Base-by-base conservation (phyloP, 2,888 invertebrate species). In the Notocelia uddmanniana region DNA sequence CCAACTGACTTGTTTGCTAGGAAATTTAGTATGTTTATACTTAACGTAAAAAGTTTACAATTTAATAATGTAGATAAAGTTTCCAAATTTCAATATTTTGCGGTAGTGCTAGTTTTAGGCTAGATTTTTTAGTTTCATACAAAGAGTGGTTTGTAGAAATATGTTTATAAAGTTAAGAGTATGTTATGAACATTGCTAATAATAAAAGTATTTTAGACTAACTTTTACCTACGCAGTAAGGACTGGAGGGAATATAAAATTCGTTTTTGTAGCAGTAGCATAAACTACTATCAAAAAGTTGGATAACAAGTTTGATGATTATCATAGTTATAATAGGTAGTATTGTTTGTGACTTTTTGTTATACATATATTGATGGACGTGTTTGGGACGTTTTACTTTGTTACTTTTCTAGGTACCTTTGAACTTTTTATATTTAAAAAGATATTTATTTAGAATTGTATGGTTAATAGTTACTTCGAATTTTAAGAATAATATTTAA, bases 1-100 rank as follows among this genome's bases (percentile, higher is more conserved):
- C 80, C 79, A 82, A 85, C 78, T 76, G 83, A 84, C 76, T 86
- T 86, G 78, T 87, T 88, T 88, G 92, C 92, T 93, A 93, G 92
- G 92, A 91, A 82, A 81, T 75, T 84, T 91, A 89, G 88, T 37
- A 83, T 83, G 85, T 83, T 85, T 83, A 82, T 84, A 81, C 81
- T 77, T 74, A 73, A 81, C 79, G 79, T 81, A 74, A 78, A 81
- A 84, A 81, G 23, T 59, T 34, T 31, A 57, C 45, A 26, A 18
- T 34, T 31, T 9, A 67, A 37, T 58, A 52, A 13, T 48, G 80
- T 88, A 88, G 86, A 85, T 73, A 79, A 78, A 79, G 80, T 86
- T 79, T 84, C 77, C 79, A 80, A 69, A 78, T 77, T 78, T 71
- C 69, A 69, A 73, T 76, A 79, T 80, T 69, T 77, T 76, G 79